Base-by-base conservation (phyloP, 2,113 vertebrate genomes). In the Ailurus styani region DNA sequence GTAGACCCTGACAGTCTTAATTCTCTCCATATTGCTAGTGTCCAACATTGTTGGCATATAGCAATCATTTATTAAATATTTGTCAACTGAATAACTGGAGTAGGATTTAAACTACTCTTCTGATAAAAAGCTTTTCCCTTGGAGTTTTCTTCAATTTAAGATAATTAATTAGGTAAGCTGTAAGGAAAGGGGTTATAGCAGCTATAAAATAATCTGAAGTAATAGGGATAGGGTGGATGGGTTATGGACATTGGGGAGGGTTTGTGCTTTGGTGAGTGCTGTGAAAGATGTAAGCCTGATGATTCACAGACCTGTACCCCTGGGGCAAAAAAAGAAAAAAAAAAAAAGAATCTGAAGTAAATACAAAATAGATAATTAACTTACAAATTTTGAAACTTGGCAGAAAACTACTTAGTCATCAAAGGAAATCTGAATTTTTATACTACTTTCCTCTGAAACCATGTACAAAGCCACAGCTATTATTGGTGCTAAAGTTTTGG, bases 81-180 rank as follows among this genome's bases (percentile, higher is more conserved):
- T 83, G 55, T 70, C 87, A 42, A 55, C 29, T 42, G 25, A 77
- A 85, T n/a, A 37, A 88, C 14, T 68, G 6, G 23, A 45, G 91
- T 18, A 88, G n/a, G 20, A 81, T 81, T 81, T 91, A 73, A 93
- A 60, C 54, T 15, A 64, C n/a, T 90, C 34, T 47, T 62, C 18
- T 2, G 47, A 11, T 66, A 72, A 75, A 47, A 82, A 70, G 23
- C 5, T 93, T 64, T 64, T 62, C 18, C 37, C 2, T 50, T 34
- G 13, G 34, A 87, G 54, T 70, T 64, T 96, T 55, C 29, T 83
- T 95, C 25, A 97, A 91, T 27, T 52, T 82, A 70, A 96, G n/a
- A n/a, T 79, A 55, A 73, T 93, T 70, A 64, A 94, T 95, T 83
- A 57, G 40, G 60, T 31, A 25, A 66, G 40, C 9, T 14, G 18